Evolutionary conservation across 2,888 invertebrate species (phyloP).

Genomic region (Rhorus exstirpatorius): DNA sequence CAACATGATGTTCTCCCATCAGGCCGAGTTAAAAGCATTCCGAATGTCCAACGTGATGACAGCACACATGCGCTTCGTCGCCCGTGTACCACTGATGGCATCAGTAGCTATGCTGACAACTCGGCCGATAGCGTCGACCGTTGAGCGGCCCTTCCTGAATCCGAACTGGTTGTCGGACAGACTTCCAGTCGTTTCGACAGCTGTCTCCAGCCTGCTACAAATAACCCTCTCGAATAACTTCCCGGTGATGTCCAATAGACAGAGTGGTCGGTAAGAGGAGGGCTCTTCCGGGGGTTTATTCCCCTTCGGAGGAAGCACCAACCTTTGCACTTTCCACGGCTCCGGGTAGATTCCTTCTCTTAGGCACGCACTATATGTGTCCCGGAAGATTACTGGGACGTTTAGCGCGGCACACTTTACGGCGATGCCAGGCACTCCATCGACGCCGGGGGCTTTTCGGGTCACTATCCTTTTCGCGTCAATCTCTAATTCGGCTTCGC

Average conservation of each 20-base stretch:
- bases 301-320: background rate
- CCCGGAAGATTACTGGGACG: background rate
- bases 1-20: conserved; percentile 10
- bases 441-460: conserved; percentile 26
- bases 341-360: background rate
- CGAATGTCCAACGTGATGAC: conserved; percentile 15
- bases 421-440: background rate
- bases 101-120: background rate
- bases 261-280: background rate
- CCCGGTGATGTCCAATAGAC: background rate
- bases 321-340: background rate
- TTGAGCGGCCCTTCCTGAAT: conserved; percentile 44
- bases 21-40: conserved; percentile 14
- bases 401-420: background rate
- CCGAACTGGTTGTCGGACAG: conserved; percentile 28
- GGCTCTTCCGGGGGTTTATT: background rate
- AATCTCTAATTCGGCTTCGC: conserved; percentile 2
- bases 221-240: background rate
- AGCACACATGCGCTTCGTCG: conserved; percentile 20
- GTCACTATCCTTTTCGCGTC: background rate
- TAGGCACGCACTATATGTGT: background rate
- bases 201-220: background rate
- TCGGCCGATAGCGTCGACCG: conserved; percentile 34
- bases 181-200: background rate
- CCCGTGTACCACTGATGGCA: background rate